Percentiles rank a stretch among this genome's conserved stretches.
These are phyloP conservation scores for Nephila pilipes DNA, from an alignment of 1,140 invertebrate species.

Conservation along the genomic window DNA sequence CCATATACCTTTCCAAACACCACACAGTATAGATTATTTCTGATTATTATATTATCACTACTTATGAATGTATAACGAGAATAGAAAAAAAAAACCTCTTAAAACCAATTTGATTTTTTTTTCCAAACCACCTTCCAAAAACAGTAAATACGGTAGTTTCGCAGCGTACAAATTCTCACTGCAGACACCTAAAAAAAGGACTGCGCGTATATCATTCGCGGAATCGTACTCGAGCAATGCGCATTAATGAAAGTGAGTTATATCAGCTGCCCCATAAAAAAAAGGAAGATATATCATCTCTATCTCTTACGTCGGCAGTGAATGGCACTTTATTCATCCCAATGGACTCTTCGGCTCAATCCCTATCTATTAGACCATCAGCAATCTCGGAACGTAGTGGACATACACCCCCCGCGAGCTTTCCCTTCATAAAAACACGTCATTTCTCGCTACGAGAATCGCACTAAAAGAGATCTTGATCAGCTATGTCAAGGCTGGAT, in stretches of 20 bases:
- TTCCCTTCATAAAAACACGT: constrained; percentile 11
- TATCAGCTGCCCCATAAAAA: constrained; percentile 9
- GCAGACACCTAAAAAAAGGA: too few species aligned
- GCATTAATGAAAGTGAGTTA: constrained; percentile 19
- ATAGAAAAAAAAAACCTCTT: neutral
- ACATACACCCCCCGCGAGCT: neutral
- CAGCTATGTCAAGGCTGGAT: neutral
- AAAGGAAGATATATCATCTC: constrained; percentile 7
- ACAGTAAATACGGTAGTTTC: too few species aligned
- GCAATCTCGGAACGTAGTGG: neutral
- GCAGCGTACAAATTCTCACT: too few species aligned
- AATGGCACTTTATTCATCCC: constrained; percentile 30
- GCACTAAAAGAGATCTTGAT: constrained; percentile 2
- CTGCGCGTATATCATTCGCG: neutral
- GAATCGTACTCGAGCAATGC: neutral
- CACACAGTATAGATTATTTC: too few species aligned
- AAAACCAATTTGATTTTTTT: neutral
- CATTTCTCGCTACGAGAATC: neutral
- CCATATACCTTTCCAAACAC: too few species aligned
- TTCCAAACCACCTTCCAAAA: neutral
- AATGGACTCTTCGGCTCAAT: constrained; percentile 16
- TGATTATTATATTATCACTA: too few species aligned
- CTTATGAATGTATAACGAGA: too few species aligned
- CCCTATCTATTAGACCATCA: constrained; percentile 34
- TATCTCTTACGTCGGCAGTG: neutral